Conservation (phyloP, 2,888 invertebrate genomes). For the Eucriotettix oculatus region DNA sequence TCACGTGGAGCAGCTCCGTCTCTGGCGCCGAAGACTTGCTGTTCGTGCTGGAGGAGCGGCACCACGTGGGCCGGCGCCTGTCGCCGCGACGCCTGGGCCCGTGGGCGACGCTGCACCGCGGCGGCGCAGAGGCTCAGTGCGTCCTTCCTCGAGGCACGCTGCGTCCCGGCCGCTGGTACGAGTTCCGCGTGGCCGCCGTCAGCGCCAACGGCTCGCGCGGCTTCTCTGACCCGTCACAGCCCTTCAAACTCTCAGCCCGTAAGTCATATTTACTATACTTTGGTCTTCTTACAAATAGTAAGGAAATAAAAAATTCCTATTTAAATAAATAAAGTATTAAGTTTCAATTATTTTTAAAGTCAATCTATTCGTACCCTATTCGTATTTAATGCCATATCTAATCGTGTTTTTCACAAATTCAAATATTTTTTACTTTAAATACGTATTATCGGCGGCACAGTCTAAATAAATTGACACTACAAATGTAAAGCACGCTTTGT, state of each 20-base stretch:
- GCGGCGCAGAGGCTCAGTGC: conserved; percentile 25
- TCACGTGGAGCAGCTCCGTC: conserved; percentile 19
- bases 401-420: too few species aligned
- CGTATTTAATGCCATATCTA: too few species aligned
- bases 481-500: too few species aligned
- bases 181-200: conserved; percentile 60
- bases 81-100: conserved; percentile 43
- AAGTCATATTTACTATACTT: conserved; percentile 2
- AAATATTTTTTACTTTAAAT: too few species aligned
- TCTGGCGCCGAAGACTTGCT: conserved; percentile 26
- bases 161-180: conserved; percentile 60
- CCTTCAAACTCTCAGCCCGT: conserved; percentile 29
- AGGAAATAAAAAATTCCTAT: too few species aligned
- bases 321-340: too few species aligned
- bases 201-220: conserved; percentile 55
- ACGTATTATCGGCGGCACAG: too few species aligned
- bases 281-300: too few species aligned
- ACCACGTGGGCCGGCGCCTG: conserved; percentile 48
- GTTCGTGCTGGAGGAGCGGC: conserved; percentile 51
- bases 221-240: conserved; percentile 42
- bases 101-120: conserved; percentile 40
- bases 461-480: too few species aligned
- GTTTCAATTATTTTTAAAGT: too few species aligned
- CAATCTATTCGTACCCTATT: too few species aligned
- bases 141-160: conserved; percentile 30